Evolutionary conservation across 2,888 invertebrate genomes (phyloP).

Genomic region (Plebejus argus): DNA sequence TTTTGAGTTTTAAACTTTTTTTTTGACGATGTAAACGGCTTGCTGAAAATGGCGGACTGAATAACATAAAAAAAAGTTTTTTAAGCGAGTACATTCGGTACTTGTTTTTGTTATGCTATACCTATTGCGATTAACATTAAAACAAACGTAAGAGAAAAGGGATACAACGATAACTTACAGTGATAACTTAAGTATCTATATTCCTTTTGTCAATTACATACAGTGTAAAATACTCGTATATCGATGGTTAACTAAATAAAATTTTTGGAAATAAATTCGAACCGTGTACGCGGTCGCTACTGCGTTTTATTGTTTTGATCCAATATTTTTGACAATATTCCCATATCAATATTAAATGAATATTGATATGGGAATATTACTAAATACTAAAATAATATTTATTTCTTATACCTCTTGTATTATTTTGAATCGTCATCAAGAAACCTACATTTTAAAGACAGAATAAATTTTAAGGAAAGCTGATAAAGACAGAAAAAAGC

Average conservation of each 20-base stretch:
- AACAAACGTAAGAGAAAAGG: background rate
- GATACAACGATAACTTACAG: too few species aligned
- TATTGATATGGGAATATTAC: background rate
- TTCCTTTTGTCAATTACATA: background rate
- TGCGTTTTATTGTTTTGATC: constrained; percentile 22
- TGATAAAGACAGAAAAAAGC: too few species aligned
- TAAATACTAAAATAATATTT: too few species aligned
- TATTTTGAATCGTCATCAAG: too few species aligned
- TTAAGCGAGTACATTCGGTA: background rate
- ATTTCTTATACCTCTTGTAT: too few species aligned
- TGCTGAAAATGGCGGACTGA: background rate
- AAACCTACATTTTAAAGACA: too few species aligned
- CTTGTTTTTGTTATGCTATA: background rate
- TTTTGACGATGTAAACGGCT: background rate
- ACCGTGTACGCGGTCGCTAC: background rate
- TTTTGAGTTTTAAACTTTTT: background rate
- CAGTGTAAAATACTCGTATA: too few species aligned
- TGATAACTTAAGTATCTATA: background rate
- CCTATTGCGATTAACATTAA: background rate
- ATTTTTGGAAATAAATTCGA: constrained; percentile 16
- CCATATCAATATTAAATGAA: too few species aligned
- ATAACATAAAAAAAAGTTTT: background rate
- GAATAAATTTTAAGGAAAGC: too few species aligned
- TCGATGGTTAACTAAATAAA: constrained; percentile 22
- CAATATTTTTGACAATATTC: too few species aligned